Evolutionary conservation across 2,113 vertebrate genomes (phyloP).

Genomic region (Notarius quadriscutis): DNA sequence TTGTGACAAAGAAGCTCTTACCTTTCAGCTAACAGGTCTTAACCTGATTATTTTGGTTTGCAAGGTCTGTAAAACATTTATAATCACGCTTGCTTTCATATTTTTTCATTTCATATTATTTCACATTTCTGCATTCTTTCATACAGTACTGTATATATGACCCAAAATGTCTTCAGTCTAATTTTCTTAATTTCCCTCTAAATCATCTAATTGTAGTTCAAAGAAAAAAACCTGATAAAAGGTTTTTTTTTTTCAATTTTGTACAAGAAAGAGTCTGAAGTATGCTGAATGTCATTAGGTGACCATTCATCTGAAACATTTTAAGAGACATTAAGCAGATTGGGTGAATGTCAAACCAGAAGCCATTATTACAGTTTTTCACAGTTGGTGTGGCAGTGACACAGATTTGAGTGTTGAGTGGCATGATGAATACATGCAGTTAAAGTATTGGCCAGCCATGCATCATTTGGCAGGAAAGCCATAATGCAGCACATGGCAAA

Average conservation of each 20-base stretch:
- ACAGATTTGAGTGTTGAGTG: slow-evolving; percentile 40
- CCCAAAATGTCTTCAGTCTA: neutral
- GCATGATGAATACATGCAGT: slow-evolving; percentile 49
- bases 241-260: neutral
- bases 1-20: neutral
- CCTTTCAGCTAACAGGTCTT: neutral
- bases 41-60: slow-evolving; percentile 19
- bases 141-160: neutral
- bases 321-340: slow-evolving; percentile 41
- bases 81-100: neutral
- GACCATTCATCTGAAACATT: slow-evolving; percentile 5
- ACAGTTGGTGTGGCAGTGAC: slow-evolving; percentile 40
- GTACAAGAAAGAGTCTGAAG: slow-evolving; percentile 19
- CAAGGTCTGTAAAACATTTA: neutral
- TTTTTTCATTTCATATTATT: too few relatives aligned
- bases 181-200: neutral
- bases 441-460: slow-evolving; percentile 46
- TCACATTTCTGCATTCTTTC: neutral
- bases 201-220: neutral
- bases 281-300: slow-evolving; percentile 30
- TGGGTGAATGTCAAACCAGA: slow-evolving; percentile 37
- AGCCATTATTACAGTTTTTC: slow-evolving; percentile 53
- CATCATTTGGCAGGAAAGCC: slow-evolving; percentile 44
- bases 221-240: neutral
- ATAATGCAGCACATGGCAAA: slow-evolving; percentile 42